Evolutionary conservation across 2,888 invertebrate genomes (phyloP), one percentile per base, ranked within the genome.

Genomic region (Itoplectis maculator): DNA sequence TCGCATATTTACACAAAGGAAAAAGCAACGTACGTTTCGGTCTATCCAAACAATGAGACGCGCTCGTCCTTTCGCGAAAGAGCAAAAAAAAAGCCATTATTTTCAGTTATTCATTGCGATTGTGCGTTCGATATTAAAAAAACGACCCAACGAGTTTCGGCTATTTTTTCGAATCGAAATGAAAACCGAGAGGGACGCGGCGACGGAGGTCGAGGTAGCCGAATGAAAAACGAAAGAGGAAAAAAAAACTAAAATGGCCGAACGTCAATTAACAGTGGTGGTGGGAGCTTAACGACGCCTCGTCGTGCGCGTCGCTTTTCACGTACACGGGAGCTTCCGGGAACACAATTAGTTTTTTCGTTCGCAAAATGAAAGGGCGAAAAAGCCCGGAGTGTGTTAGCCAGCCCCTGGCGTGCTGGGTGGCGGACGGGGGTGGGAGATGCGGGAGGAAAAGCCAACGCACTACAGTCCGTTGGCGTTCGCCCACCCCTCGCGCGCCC

Each of bases 341-440:
- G 59, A 75, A 84, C 84, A 87, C 86, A 87, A 89, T 89, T 89
- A 90, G 84, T 87, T 87, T 86, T 42, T 85, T 82, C 78, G 84
- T 84, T 72, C 65, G 84, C 82, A 65, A 85, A 87, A 87, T 87
- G 84, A 89, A 87, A 89, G 87, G 82, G 86, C 81, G 81, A 72
- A 80, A 80, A 74, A 80, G 63, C 69, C 74, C 49, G 63, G 69
- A 59, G 73, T 79, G 68, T 73, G 73, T 79, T 73, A 61, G 42
- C 73, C 56, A 73, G 54, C 37, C 61, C 40, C 61, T 42, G 15
- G 45, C 23, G 42, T 11, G 47, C 9, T n/a, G n/a, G n/a, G n/a
- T n/a, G n/a, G 29, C 4, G 59, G 59, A n/a, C 20, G 9, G 49
- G 40, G 37, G 23, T 37, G 47, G 23, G 54, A 51, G 45, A 42